Conservation (phyloP, 2,797 vertebrate species). For the Argentina silus region DNA sequence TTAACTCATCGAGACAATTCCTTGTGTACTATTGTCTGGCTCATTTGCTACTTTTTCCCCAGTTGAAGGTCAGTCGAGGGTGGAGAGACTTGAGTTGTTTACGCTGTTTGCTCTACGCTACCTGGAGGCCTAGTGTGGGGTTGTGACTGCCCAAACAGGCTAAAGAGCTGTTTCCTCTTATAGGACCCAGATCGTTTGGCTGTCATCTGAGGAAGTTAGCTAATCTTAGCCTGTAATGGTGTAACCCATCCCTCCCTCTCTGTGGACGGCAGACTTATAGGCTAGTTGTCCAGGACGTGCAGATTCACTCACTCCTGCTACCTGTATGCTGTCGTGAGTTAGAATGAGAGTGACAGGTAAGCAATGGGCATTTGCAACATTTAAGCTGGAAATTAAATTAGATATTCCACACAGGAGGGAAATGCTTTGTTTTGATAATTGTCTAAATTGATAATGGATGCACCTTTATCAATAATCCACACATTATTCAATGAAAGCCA, state of each 20-base stretch:
- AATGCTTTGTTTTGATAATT: not conserved
- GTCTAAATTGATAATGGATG: not conserved
- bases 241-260: constrained; percentile 55
- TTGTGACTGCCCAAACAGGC: constrained; percentile 34
- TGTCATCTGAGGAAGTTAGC: constrained; percentile 80
- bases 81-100: not conserved
- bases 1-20: constrained; percentile 20
- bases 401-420: too few species aligned
- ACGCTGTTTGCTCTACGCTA: constrained; percentile 32
- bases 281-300: constrained; percentile 17
- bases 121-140: constrained; percentile 60
- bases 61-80: constrained; percentile 29
- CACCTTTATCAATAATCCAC: not conserved
- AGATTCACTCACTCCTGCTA: constrained; percentile 45
- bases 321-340: constrained; percentile 54
- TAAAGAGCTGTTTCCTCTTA: constrained; percentile 72
- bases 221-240: constrained; percentile 75
- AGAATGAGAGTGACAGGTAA: constrained; percentile 78
- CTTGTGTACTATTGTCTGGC: constrained; percentile 6
- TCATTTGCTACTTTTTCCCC: constrained; percentile 25
- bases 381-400: not conserved
- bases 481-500: too few species aligned
- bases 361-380: constrained; percentile 20
- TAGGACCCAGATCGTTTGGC: constrained; percentile 73
- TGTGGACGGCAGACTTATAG: not conserved